phyloP scores from a whole-genome alignment of 1,140 invertebrate genomes.

The Drosophila tani region DNA sequence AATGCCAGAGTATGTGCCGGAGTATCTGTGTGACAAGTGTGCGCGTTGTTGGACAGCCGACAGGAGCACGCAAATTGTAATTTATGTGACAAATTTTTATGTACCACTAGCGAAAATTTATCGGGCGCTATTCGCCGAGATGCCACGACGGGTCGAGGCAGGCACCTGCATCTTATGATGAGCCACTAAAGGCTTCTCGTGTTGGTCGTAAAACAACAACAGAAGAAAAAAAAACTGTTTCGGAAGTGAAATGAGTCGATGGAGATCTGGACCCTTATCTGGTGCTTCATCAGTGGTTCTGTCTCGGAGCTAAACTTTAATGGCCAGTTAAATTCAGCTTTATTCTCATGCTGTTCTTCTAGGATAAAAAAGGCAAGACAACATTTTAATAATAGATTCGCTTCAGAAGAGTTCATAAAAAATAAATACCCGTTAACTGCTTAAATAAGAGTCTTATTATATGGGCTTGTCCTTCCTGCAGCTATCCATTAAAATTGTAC shows the following conservation, averaged over 20 bases:
- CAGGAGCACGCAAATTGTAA: slow-evolving; percentile 77
- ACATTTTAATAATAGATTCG: neutral
- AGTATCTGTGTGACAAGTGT: slow-evolving; percentile 55
- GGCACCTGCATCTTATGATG: slow-evolving; percentile 23
- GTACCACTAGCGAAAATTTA: slow-evolving; percentile 69
- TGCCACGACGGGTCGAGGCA: slow-evolving; percentile 27
- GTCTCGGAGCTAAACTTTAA: neutral
- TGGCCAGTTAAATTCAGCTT: neutral
- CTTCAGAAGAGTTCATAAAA: neutral
- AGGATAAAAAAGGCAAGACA: neutral
- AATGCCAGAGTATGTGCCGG: slow-evolving; percentile 33
- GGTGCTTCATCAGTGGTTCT: slow-evolving; percentile 1
- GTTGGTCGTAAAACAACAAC: slow-evolving; percentile 8
- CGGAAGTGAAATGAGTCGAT: slow-evolving; percentile 12
- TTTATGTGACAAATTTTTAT: slow-evolving; percentile 83
- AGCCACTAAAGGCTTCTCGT: slow-evolving; percentile 19
- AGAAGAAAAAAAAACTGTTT: slow-evolving; percentile 7
- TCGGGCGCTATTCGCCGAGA: slow-evolving; percentile 37
- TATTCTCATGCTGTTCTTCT: neutral
- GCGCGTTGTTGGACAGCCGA: slow-evolving; percentile 60
- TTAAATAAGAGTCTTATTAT: neutral
- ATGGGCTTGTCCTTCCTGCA: too few species aligned
- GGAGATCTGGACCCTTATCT: slow-evolving; percentile 5
- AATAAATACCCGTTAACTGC: too few species aligned
- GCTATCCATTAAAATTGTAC: too few species aligned